phyloP scores from a whole-genome alignment of 2,113 vertebrate genomes.

The Helogale parvula region DNA sequence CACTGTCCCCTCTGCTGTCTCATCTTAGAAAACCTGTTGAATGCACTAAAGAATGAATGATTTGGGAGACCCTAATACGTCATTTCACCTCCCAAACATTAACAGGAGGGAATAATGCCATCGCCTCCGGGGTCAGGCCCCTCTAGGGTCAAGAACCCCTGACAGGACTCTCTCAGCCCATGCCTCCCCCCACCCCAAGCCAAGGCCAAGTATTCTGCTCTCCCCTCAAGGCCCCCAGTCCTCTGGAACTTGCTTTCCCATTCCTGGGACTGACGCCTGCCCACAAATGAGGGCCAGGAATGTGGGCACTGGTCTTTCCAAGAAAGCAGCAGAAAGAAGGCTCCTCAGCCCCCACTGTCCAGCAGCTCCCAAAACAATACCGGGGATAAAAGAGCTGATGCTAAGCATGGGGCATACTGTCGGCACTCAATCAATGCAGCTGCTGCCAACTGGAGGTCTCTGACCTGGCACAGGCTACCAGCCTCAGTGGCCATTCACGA shows the following conservation, averaged over 20 bases:
- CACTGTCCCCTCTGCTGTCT: not conserved
- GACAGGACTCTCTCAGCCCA: not conserved
- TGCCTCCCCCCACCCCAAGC: not conserved
- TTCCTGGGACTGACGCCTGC: not conserved
- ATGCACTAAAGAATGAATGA: not conserved
- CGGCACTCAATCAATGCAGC: not conserved
- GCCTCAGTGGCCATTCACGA: not conserved
- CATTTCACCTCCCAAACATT: not conserved
- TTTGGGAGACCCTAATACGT: not conserved
- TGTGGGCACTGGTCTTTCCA: not conserved
- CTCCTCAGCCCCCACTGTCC: not conserved
- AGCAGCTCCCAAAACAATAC: not conserved
- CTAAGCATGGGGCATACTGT: not conserved
- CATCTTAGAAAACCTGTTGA: not conserved
- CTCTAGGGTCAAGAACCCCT: not conserved
- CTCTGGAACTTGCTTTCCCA: slow-evolving; percentile 20
- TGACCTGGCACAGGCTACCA: not conserved
- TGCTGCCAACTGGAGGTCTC: not conserved
- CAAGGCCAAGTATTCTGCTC: not conserved
- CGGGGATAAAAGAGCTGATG: fast-evolving
- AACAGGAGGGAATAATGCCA: not conserved
- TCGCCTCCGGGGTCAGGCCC: not conserved
- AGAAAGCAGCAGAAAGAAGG: not conserved
- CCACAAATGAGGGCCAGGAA: slow-evolving; percentile 15
- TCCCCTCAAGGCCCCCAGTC: not conserved